Conservation (phyloP, 2,113 vertebrate genomes). For the Orientallactaga bullata region DNA sequence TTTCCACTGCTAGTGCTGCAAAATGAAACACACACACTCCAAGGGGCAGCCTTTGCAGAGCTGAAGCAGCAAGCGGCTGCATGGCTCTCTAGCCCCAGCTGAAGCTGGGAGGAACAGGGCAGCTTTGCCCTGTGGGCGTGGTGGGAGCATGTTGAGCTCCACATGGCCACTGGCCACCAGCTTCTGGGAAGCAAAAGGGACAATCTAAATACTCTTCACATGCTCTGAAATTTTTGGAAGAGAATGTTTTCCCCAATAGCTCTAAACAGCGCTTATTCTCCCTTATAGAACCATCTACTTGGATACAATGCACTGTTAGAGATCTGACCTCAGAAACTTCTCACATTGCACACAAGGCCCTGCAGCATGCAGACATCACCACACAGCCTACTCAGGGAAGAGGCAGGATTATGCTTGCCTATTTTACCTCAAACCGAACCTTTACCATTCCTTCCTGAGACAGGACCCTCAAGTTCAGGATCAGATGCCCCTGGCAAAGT, state of each 20-base stretch:
- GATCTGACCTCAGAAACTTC: background rate
- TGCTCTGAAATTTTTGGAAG: background rate
- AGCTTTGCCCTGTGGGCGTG: background rate
- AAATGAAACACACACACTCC: background rate
- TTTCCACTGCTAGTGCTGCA: background rate
- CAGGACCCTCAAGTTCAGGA: too few species aligned
- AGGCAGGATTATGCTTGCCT: background rate
- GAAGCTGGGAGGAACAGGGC: background rate
- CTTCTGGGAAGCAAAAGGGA: background rate
- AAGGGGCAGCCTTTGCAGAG: background rate
- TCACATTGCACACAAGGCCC: rapidly evolving
- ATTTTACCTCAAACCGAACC: background rate
- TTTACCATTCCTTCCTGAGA: background rate
- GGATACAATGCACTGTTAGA: background rate
- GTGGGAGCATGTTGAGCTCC: background rate
- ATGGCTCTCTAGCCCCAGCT: background rate
- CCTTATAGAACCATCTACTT: background rate
- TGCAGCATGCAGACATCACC: background rate
- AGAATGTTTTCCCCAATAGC: background rate
- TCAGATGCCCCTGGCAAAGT: background rate
- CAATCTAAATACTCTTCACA: background rate
- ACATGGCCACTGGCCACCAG: rapidly evolving
- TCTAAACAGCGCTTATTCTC: background rate
- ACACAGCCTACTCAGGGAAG: too few species aligned
- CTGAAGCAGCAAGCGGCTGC: background rate